Conservation (phyloP, 2,797 vertebrate genomes). For the Dipus sagitta region DNA sequence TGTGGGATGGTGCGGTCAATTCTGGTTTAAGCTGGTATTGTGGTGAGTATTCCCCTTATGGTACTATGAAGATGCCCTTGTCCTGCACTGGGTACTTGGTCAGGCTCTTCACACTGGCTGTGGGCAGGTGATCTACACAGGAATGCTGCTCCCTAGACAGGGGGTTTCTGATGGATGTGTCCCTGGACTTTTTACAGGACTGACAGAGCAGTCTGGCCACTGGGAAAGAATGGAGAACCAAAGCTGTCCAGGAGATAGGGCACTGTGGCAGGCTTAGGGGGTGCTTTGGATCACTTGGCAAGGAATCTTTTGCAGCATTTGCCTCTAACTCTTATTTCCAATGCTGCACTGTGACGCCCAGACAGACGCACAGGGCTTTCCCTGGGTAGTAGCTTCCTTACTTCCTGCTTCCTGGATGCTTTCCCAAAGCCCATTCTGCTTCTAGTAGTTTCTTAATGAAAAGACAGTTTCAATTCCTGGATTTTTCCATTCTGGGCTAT, state of each 20-base stretch:
- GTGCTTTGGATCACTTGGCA: not conserved
- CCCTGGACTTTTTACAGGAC: conserved; percentile 75
- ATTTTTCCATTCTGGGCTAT: not conserved
- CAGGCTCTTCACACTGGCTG: conserved; percentile 44
- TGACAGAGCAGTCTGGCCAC: conserved; percentile 71
- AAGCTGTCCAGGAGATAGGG: conserved; percentile 34
- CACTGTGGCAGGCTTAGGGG: conserved; percentile 37
- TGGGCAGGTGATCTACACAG: conserved; percentile 24
- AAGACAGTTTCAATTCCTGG: not conserved
- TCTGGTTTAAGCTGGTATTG: not conserved
- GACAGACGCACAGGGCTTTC: not conserved
- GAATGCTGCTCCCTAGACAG: conserved; percentile 67
- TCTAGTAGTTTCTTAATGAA: conserved; percentile 22
- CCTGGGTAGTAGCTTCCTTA: not conserved
- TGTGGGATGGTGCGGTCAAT: not conserved
- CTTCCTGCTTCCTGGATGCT: not conserved
- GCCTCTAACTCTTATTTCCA: not conserved
- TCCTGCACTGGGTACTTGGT: not conserved
- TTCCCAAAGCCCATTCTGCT: not conserved
- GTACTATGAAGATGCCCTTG: not conserved
- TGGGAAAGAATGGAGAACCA: not conserved
- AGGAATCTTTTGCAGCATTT: not conserved
- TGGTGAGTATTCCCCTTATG: not conserved
- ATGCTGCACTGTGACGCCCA: not conserved
- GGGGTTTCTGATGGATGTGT: conserved; percentile 63